phyloP scores from a whole-genome alignment of 2,113 vertebrate genomes.

The Colinus virginianus region DNA sequence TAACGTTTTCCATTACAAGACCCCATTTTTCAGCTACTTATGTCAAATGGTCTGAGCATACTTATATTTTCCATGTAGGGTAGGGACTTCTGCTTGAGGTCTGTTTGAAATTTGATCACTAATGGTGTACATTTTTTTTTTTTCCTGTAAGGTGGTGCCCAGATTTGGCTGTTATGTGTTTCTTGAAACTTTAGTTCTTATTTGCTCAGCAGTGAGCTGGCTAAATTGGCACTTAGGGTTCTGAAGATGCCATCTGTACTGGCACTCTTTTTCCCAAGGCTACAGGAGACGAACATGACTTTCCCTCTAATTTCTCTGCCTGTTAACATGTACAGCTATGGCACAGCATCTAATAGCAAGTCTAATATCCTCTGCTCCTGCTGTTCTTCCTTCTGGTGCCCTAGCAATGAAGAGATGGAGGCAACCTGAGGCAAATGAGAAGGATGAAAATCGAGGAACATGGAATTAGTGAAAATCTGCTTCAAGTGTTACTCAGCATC shows the following conservation, averaged over 20 bases:
- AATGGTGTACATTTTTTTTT: background rate
- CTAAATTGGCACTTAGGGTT: background rate
- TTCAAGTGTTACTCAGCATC: background rate
- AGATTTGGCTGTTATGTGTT: background rate
- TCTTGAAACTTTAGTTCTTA: conserved; percentile 46
- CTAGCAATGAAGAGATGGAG: conserved; percentile 15
- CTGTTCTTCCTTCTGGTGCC: conserved; percentile 62
- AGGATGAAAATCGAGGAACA: conserved; percentile 47
- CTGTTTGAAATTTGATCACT: conserved; percentile 1
- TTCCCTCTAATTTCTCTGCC: conserved; percentile 50
- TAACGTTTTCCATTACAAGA: background rate
- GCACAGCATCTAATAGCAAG: conserved; percentile 54
- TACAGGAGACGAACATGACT: conserved; percentile 17
- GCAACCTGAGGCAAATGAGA: conserved; percentile 18
- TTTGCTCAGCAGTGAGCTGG: conserved; percentile 21
- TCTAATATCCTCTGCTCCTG: conserved; percentile 66
- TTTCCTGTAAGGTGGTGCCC: background rate
- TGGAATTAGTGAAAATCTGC: conserved; percentile 41
- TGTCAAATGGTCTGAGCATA: background rate
- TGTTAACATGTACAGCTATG: background rate
- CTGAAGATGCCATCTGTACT: conserved; percentile 54
- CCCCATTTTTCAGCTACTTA: background rate
- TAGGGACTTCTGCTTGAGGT: background rate
- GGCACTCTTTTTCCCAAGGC: conserved; percentile 49
- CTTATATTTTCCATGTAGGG: background rate